phyloP scores from a whole-genome alignment of 2,797 vertebrate genomes.

The Lithobates pipiens region DNA sequence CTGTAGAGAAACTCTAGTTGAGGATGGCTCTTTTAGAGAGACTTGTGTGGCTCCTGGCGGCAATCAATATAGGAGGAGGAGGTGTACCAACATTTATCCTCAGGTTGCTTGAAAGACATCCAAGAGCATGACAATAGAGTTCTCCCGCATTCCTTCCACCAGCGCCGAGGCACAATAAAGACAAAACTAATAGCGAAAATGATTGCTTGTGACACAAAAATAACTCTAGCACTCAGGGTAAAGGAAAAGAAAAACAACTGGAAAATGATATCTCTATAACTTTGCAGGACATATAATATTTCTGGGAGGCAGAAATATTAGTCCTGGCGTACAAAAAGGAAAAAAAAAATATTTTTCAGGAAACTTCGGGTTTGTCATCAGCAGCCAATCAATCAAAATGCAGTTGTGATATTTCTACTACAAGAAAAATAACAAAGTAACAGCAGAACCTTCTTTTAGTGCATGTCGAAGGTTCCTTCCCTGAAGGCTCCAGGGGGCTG shows the following conservation, averaged over 20 bases:
- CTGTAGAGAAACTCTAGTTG: neutral
- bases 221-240: conserved; percentile 1
- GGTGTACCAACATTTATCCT: conserved; percentile 1
- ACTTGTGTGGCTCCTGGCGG: conserved; percentile 12
- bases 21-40: neutral
- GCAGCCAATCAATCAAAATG: too few relatives aligned
- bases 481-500: too few relatives aligned
- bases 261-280: conserved; percentile 8
- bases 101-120: conserved; percentile 17
- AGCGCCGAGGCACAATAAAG: neutral
- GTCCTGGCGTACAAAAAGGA: too few relatives aligned
- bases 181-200: conserved; percentile 4
- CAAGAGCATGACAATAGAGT: conserved; percentile 29
- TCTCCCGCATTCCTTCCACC: neutral
- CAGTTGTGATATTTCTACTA: too few relatives aligned
- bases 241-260: neutral
- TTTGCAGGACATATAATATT: neutral
- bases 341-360: too few relatives aligned
- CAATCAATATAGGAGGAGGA: conserved; percentile 6
- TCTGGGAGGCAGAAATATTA: too few relatives aligned
- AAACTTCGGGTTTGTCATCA: too few relatives aligned
- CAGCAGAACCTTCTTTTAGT: too few relatives aligned
- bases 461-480: too few relatives aligned
- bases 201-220: conserved; percentile 6
- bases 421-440: too few relatives aligned